Percentiles rank a stretch among this genome's conserved stretches.
phyloP scores from a whole-genome alignment of 2,113 vertebrate genomes.

The Brachionichthys hirsutus region DNA sequence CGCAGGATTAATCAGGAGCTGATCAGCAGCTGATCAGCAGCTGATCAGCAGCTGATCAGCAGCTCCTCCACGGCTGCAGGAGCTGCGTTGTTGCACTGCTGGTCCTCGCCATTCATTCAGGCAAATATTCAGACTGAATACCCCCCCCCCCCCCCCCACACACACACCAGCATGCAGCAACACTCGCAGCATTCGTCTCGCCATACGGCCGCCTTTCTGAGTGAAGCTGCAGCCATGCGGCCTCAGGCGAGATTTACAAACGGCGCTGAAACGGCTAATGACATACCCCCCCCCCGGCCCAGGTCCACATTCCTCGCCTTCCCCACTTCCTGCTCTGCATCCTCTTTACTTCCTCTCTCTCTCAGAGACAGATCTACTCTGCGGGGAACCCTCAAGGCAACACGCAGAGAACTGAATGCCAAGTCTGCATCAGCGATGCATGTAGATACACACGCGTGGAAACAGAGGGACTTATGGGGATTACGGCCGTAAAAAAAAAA shows the following conservation, averaged over 20 bases:
- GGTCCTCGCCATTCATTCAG: too few relatives aligned
- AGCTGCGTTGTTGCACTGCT: too few relatives aligned
- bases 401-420: constrained; percentile 32
- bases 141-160: neutral
- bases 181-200: constrained; percentile 37
- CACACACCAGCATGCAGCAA: constrained; percentile 10
- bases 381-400: constrained; percentile 45
- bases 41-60: too few relatives aligned
- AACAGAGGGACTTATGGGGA: constrained; percentile 36
- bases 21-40: too few relatives aligned
- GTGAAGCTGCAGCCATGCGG: constrained; percentile 23
- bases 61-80: too few relatives aligned
- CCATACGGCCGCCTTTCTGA: constrained; percentile 56
- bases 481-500: constrained; percentile 26
- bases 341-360: constrained; percentile 29
- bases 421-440: constrained; percentile 36
- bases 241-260: constrained; percentile 64
- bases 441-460: constrained; percentile 28
- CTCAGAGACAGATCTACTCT: constrained; percentile 37
- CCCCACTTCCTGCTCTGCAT: constrained; percentile 20
- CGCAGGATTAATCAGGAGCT: constrained; percentile 61
- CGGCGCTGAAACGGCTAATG: constrained; percentile 50
- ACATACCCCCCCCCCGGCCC: constrained; percentile 18
- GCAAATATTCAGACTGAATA: too few relatives aligned
- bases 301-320: neutral